A percentile compares a stretch with the other conserved stretches of the same genome.
Conservation (phyloP, 1,140 invertebrate genomes). For the Drosophila jambulina region DNA sequence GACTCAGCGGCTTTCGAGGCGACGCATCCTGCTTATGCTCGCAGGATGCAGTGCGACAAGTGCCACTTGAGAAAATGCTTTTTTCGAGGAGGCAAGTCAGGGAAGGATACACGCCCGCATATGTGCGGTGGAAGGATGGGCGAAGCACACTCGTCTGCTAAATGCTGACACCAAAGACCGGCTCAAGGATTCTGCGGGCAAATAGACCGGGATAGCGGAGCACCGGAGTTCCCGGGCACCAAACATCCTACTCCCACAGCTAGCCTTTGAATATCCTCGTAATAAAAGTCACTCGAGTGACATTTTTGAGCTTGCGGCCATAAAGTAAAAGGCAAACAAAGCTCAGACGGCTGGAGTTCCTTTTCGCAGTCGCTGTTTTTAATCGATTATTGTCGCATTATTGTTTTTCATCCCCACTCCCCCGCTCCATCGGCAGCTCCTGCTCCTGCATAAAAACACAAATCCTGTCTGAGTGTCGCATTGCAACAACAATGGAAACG, state of each 20-base stretch:
- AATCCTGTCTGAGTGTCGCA: constrained; percentile 82
- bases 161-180: constrained; percentile 78
- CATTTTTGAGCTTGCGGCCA: constrained; percentile 79
- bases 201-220: constrained; percentile 59
- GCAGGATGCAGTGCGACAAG: constrained; percentile 48
- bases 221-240: background rate
- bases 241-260: constrained; percentile 10
- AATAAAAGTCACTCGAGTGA: constrained; percentile 82
- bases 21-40: constrained; percentile 54
- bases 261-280: constrained; percentile 38
- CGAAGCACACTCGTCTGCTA: constrained; percentile 65
- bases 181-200: constrained; percentile 79
- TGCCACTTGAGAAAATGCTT: constrained; percentile 56
- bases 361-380: constrained; percentile 73
- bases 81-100: constrained; percentile 15
- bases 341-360: constrained; percentile 47
- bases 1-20: constrained; percentile 37
- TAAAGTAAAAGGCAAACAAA: constrained; percentile 77
- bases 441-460: constrained; percentile 31
- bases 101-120: constrained; percentile 19
- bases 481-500: constrained; percentile 50
- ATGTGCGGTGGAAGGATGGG: constrained; percentile 3
- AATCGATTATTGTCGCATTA: constrained; percentile 76
- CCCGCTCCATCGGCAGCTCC: background rate
- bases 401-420: constrained; percentile 36